Percentiles rank a stretch among this genome's conserved stretches.
Evolutionary conservation across 2,797 vertebrate genomes (phyloP).

Genomic region (Pangasius sanitwongsei): DNA sequence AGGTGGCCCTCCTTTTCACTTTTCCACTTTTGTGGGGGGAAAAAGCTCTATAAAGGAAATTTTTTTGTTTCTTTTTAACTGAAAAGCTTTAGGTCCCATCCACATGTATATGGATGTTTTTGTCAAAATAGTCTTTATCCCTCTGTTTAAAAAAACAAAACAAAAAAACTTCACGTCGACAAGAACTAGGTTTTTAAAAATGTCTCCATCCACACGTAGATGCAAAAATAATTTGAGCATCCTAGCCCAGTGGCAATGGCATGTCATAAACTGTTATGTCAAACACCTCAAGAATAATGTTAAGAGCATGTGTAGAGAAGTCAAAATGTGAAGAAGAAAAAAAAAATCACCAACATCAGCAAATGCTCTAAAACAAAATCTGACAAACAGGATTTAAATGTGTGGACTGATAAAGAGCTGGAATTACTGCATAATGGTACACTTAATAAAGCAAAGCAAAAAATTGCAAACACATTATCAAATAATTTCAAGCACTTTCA

Average conservation of each 20-base stretch:
- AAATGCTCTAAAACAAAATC: background rate
- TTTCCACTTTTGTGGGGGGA: background rate
- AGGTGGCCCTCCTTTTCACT: constrained; percentile 66
- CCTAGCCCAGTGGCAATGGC: background rate
- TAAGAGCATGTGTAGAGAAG: background rate
- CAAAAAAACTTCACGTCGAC: background rate
- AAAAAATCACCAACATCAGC: too few relatives aligned
- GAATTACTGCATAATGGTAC: background rate
- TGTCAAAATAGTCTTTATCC: background rate
- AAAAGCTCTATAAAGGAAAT: background rate
- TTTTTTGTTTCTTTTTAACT: too few relatives aligned
- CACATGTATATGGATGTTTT: background rate
- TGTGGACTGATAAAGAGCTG: background rate
- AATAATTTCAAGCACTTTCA: background rate
- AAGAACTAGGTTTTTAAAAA: background rate
- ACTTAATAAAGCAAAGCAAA: background rate
- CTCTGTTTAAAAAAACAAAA: background rate
- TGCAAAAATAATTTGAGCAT: background rate
- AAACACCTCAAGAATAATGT: background rate
- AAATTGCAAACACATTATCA: background rate
- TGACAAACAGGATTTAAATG: background rate
- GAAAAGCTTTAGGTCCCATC: too few relatives aligned
- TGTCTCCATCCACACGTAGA: background rate
- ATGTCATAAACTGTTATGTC: background rate
- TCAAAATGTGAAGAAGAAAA: background rate